Evolutionary conservation across 1,140 invertebrate genomes (phyloP).

Genomic region (Leptinotarsa defecta): DNA sequence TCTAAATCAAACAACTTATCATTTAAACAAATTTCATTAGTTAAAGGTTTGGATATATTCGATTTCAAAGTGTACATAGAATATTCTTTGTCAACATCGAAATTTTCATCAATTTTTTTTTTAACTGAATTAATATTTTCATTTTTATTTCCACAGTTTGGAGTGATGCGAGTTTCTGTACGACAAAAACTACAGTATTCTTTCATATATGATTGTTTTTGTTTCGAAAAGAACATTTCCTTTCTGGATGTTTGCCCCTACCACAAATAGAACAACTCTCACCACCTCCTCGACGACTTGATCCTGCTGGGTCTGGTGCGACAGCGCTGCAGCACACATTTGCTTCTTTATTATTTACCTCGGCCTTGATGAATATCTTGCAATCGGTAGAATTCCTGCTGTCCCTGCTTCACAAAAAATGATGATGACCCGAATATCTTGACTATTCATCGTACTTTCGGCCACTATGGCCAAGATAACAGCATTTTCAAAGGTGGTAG

Average conservation of each 20-base stretch:
- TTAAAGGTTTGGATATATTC: not conserved
- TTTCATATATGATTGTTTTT: not conserved
- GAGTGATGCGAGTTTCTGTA: not conserved
- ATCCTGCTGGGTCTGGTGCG: not conserved
- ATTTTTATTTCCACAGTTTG: constrained; percentile 13
- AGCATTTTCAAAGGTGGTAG: not conserved
- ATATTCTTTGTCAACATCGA: not conserved
- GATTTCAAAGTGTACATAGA: not conserved
- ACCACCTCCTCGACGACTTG: not conserved
- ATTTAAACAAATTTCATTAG: not conserved
- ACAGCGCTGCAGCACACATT: constrained; percentile 7
- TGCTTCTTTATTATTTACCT: not conserved
- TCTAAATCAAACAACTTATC: not conserved
- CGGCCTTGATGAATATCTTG: not conserved
- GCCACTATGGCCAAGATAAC: not conserved
- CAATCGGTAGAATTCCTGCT: constrained; percentile 4
- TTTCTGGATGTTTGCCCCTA: constrained; percentile 1
- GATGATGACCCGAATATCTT: not conserved
- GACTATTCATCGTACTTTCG: constrained; percentile 10
- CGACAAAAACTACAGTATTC: constrained; percentile 7
- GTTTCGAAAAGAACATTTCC: not conserved
- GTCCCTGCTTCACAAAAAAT: not conserved
- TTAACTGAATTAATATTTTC: not conserved
- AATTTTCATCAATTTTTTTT: not conserved
- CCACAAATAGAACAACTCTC: too few species aligned